Conservation (phyloP, 2,888 invertebrate species). For the Yponomeuta cagnagella region DNA sequence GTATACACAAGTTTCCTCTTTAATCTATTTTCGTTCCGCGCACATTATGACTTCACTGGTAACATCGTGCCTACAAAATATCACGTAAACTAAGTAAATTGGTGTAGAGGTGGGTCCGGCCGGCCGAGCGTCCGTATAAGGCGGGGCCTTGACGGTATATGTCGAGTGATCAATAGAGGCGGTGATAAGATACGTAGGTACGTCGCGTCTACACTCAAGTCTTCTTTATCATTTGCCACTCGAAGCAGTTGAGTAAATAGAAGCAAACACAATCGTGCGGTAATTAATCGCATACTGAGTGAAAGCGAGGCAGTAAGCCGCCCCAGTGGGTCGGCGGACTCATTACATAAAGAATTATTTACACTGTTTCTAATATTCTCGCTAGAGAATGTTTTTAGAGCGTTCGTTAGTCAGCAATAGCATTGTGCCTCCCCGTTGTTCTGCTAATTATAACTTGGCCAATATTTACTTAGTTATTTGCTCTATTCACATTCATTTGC, state of each 20-base stretch:
- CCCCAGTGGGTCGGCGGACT: constrained; percentile 40
- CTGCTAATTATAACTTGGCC: not conserved
- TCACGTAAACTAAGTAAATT: constrained; percentile 43
- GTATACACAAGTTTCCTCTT: constrained; percentile 46
- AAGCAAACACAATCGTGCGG: constrained; percentile 61
- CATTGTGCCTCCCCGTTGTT: not conserved
- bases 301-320: constrained; percentile 53
- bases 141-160: constrained; percentile 68
- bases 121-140: constrained; percentile 52
- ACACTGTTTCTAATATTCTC: constrained; percentile 31
- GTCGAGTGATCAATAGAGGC: constrained; percentile 70
- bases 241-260: constrained; percentile 72
- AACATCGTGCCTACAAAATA: constrained; percentile 59
- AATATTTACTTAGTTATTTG: not conserved
- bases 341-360: constrained; percentile 71
- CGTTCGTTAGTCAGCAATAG: not conserved
- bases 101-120: constrained; percentile 64
- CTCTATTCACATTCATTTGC: not conserved
- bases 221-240: constrained; percentile 70
- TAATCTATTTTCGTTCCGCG: constrained; percentile 66
- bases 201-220: constrained; percentile 54
- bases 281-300: constrained; percentile 66
- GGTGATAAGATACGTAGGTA: constrained; percentile 63
- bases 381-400: constrained; percentile 9
- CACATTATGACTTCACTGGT: constrained; percentile 72